Conservation (phyloP, 2,113 vertebrate species). For the Mionectes macconnelli region DNA sequence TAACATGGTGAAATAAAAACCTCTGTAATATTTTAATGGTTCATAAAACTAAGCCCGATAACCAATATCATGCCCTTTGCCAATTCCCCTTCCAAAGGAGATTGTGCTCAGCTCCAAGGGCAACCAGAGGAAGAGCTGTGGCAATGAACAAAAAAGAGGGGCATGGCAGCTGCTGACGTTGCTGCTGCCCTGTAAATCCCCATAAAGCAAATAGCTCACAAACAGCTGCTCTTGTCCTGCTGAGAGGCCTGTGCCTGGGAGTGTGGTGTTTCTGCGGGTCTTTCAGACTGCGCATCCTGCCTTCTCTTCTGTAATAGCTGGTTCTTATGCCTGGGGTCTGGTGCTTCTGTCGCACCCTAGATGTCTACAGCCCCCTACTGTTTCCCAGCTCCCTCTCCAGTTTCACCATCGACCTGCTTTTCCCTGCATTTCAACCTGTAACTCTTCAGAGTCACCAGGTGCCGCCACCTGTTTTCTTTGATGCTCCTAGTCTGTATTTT, state of each 20-base stretch:
- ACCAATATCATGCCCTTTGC: not conserved
- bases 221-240: not conserved
- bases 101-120: not conserved
- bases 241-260: not conserved
- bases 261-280: not conserved
- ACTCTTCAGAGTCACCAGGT: not conserved
- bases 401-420: not conserved
- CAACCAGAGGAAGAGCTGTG: not conserved
- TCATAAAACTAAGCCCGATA: not conserved
- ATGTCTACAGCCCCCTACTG: rapidly evolving
- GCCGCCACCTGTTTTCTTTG: not conserved
- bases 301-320: not conserved
- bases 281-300: not conserved
- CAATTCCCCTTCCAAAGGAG: not conserved
- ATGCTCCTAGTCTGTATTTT: not conserved
- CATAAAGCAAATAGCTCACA: not conserved
- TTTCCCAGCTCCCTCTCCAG: not conserved
- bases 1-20: not conserved
- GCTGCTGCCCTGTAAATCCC: not conserved
- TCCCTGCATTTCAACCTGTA: not conserved
- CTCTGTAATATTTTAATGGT: not conserved
- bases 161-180: not conserved
- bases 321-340: not conserved
- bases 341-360: not conserved
- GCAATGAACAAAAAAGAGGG: not conserved